Percentiles rank a stretch among this genome's conserved stretches.
Conservation (phyloP, 37 sponge, comb jelly and placozoan species). For the Corticium candelabrum region DNA sequence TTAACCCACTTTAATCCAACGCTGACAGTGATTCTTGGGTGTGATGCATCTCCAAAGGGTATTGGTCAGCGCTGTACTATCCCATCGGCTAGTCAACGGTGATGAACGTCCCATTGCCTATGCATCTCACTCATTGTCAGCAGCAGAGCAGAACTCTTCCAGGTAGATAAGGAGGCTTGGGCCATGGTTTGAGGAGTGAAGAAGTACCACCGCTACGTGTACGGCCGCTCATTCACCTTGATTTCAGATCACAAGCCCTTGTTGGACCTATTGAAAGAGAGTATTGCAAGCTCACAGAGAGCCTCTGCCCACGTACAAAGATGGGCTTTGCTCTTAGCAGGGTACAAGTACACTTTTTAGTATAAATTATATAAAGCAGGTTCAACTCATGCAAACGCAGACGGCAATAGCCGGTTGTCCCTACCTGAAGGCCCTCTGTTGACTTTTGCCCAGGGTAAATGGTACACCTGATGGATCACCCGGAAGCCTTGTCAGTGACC, state of each 20-base stretch:
- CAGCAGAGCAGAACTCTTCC: conserved; percentile 22
- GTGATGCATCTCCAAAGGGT: conserved; percentile 32
- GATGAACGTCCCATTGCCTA: conserved; percentile 30
- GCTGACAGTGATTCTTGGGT: conserved; percentile 12
- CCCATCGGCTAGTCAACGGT: too few relatives aligned
- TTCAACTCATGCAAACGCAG: conserved; percentile 10
- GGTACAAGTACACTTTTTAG: too few relatives aligned
- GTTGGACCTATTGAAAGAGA: conserved; percentile 22
- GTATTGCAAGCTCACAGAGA: conserved; percentile 18
- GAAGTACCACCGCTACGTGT: too few relatives aligned
- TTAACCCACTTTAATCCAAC: conserved; percentile 23
- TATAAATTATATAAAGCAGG: conserved; percentile 17
- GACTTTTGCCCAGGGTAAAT: too few relatives aligned
- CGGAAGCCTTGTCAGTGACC: too few relatives aligned
- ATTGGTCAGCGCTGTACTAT: conserved; percentile 42
- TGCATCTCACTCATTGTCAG: conserved; percentile 20
- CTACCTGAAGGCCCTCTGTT: too few relatives aligned
- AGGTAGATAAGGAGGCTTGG: conserved; percentile 35
- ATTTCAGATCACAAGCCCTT: conserved; percentile 54
- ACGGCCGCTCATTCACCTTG: too few relatives aligned
- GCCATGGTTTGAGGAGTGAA: too few relatives aligned
- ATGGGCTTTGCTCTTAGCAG: conserved; percentile 32
- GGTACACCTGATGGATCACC: too few relatives aligned
- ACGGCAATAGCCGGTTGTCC: too few relatives aligned
- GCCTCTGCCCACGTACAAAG: conserved; percentile 26